These are phyloP conservation scores for Synodontis membranacea DNA, from an alignment of 2,113 vertebrate species.

Conservation along the genomic window DNA sequence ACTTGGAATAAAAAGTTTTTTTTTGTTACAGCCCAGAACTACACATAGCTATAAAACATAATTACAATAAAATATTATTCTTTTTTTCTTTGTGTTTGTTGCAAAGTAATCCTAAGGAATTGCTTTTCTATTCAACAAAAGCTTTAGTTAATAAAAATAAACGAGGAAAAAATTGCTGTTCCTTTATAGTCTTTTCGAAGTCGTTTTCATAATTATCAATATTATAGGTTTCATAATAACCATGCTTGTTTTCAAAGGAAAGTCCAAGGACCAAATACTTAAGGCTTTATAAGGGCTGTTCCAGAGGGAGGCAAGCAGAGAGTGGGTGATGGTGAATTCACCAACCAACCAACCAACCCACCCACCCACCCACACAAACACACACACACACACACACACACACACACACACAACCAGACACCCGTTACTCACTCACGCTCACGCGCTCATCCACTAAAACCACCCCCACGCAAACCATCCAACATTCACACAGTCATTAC, in stretches of 20 bases:
- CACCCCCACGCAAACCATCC: slow-evolving; percentile 56
- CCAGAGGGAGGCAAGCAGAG: slow-evolving; percentile 78
- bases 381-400: slow-evolving; percentile 74
- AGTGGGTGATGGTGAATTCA: slow-evolving; percentile 78
- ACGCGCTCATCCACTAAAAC: slow-evolving; percentile 59
- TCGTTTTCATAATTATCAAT: slow-evolving; percentile 64
- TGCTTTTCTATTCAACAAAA: slow-evolving; percentile 81
- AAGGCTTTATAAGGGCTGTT: slow-evolving; percentile 93
- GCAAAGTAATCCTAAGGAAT: slow-evolving; percentile 80
- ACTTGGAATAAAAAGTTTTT: slow-evolving; percentile 64
- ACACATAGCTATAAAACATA: slow-evolving; percentile 83
- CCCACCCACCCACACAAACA: slow-evolving; percentile 82
- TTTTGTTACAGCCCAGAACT: slow-evolving; percentile 82
- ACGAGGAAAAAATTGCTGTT: slow-evolving; percentile 68
- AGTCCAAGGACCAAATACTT: slow-evolving; percentile 91
- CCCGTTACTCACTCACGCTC: slow-evolving; percentile 62
- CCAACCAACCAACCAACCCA: slow-evolving; percentile 73
- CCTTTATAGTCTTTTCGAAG: slow-evolving; percentile 63
- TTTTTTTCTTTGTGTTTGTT: slow-evolving; percentile 68
- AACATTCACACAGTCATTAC: slow-evolving; percentile 84
- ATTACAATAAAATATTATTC: slow-evolving; percentile 80
- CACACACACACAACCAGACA: slow-evolving; percentile 71
- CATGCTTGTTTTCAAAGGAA: slow-evolving; percentile 86
- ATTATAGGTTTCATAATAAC: slow-evolving; percentile 76
- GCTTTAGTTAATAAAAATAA: slow-evolving; percentile 70